Evolutionary conservation across 35 echinoderm and acorn worm species (phyloP).

Genomic region (Apostichopus californicus): DNA sequence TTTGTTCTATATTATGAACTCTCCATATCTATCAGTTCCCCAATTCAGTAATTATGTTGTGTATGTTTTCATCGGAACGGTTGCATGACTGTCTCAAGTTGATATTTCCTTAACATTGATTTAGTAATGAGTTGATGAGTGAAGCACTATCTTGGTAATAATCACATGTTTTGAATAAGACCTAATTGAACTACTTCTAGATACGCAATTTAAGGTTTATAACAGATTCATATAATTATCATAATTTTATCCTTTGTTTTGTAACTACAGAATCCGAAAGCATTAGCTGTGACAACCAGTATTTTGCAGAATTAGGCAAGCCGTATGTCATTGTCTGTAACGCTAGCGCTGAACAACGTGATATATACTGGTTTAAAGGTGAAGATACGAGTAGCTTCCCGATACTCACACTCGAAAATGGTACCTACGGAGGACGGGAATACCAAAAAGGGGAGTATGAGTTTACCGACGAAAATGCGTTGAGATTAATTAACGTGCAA

Average conservation of each 20-base stretch:
- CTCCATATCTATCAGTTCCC: no score
- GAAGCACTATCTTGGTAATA: no score
- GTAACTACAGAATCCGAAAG: neutral
- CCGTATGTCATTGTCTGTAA: neutral
- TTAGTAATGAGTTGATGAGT: no score
- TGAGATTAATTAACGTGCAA: neutral
- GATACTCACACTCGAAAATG: neutral
- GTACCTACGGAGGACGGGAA: neutral
- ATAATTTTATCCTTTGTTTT: no score
- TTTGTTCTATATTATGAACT: no score
- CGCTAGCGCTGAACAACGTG: neutral
- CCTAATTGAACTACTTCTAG: neutral
- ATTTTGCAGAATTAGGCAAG: neutral
- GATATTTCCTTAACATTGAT: no score
- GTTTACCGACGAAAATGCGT: neutral
- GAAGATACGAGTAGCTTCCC: neutral
- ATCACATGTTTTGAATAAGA: neutral
- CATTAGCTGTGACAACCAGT: neutral
- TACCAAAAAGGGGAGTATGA: neutral
- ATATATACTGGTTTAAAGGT: neutral
- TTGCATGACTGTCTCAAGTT: no score
- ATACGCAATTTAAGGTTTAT: no score
- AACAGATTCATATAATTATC: no score
- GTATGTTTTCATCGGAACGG: no score
- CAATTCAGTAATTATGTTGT: no score